phyloP scores from a whole-genome alignment of 2,797 vertebrate genomes.

The Enteromius trimaculatus region DNA sequence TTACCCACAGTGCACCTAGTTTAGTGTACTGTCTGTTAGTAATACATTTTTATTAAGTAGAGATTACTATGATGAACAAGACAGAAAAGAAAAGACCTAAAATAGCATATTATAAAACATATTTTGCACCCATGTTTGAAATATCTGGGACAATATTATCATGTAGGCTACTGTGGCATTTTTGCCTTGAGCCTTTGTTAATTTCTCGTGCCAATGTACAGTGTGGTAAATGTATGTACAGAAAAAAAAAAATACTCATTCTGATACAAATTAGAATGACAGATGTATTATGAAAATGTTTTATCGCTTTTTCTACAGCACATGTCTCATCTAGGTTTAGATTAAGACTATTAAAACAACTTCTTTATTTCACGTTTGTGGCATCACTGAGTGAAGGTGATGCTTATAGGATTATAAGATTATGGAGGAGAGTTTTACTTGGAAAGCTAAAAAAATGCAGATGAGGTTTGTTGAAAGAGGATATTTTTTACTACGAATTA shows the following conservation, averaged over 20 bases:
- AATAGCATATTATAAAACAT: neutral
- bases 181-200: neutral
- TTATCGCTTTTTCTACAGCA: neutral
- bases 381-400: slow-evolving; percentile 2
- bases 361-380: slow-evolving; percentile 1
- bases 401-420: slow-evolving; percentile 42
- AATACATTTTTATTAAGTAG: neutral
- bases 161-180: neutral
- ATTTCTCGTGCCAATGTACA: neutral
- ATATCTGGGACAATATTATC: neutral
- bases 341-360: slow-evolving; percentile 24
- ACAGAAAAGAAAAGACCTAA: neutral
- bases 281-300: neutral
- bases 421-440: slow-evolving; percentile 27
- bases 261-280: neutral
- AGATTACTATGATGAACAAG: neutral
- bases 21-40: neutral
- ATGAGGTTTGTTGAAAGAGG: slow-evolving; percentile 1
- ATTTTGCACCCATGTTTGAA: neutral
- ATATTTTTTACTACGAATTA: neutral
- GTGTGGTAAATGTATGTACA: neutral
- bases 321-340: slow-evolving; percentile 1
- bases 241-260: neutral
- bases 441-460: slow-evolving; percentile 32
- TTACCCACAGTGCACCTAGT: neutral